Conservation (phyloP, 92 coral and sea anemone species). For the Galaxea fascicularis region DNA sequence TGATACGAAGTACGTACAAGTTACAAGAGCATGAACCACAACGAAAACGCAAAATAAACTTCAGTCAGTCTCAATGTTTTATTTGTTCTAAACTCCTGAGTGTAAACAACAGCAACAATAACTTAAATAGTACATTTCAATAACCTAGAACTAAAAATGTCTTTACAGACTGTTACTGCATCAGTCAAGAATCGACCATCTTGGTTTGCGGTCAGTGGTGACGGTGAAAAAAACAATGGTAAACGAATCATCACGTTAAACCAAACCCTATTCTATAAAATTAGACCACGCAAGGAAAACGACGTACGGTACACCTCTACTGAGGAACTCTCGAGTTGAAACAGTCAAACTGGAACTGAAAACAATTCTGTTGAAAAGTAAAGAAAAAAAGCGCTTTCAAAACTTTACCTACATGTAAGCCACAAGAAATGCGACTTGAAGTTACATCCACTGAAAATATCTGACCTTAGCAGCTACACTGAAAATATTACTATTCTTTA, state of each 20-base stretch:
- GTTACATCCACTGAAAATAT: not conserved
- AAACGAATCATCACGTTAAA: too few species aligned
- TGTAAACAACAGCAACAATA: not conserved
- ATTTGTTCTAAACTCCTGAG: not conserved
- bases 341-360: not conserved
- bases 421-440: not conserved
- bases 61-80: not conserved
- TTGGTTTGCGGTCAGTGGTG: too few species aligned
- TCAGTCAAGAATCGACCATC: not conserved
- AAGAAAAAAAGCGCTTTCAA: slow-evolving; percentile 2
- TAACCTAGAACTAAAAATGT: not conserved
- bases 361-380: too few species aligned
- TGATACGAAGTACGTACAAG: too few species aligned
- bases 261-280: too few species aligned
- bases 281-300: too few species aligned
- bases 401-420: not conserved
- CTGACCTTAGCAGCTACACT: not conserved
- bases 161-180: not conserved
- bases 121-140: slow-evolving; percentile 25
- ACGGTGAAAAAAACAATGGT: too few species aligned
- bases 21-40: too few species aligned
- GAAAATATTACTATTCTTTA: not conserved
- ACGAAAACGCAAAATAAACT: too few species aligned
- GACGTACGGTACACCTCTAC: too few species aligned
- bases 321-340: too few species aligned